Evolutionary conservation across 23 tunicate genomes (phyloP).

Genomic region (Halocynthia aurantium): DNA sequence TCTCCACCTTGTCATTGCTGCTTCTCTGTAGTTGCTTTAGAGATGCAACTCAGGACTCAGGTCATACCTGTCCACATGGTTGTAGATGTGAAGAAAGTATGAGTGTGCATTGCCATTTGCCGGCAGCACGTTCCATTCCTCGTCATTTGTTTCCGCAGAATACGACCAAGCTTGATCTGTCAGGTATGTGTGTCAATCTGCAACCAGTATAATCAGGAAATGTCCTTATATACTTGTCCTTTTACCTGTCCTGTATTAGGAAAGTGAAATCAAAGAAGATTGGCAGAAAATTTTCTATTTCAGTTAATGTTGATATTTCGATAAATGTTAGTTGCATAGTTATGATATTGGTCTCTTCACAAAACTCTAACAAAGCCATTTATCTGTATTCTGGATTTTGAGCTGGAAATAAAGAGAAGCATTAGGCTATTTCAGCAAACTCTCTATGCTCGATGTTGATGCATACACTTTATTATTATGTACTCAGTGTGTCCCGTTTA

Average conservation of each 20-base stretch:
- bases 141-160: constrained; percentile 2
- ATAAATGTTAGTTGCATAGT: too few species aligned
- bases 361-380: too few species aligned
- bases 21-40: too few species aligned
- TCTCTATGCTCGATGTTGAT: neutral
- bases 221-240: too few species aligned
- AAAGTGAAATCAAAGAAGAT: too few species aligned
- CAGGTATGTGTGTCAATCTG: constrained; percentile 13
- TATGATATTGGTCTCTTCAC: too few species aligned
- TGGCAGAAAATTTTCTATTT: too few species aligned
- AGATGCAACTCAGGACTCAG: too few species aligned
- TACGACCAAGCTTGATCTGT: constrained; percentile 20
- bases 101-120: constrained; percentile 17
- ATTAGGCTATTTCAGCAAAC: neutral
- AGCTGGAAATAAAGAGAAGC: neutral
- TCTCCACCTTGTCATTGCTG: too few species aligned
- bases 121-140: constrained; percentile 30
- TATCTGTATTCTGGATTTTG: too few species aligned
- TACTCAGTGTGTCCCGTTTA: neutral
- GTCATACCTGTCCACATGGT: constrained; percentile 27
- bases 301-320: too few species aligned
- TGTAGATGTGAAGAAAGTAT: constrained; percentile 34
- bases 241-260: too few species aligned
- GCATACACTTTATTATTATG: neutral
- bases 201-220: neutral